Conservation (phyloP, 2,797 vertebrate species). For the Hipposideros larvatus region DNA sequence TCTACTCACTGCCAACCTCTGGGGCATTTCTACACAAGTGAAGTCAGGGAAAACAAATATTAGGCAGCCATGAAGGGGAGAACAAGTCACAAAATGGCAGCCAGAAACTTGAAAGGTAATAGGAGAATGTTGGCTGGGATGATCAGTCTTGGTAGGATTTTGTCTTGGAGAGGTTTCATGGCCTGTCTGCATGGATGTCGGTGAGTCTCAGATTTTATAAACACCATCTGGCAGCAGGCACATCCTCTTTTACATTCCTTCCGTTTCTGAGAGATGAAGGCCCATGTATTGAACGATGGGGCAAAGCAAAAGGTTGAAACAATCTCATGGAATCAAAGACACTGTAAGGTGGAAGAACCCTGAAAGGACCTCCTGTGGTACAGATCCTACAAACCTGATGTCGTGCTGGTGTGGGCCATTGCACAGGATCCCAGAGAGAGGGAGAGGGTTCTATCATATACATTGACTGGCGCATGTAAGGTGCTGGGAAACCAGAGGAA, state of each 20-base stretch:
- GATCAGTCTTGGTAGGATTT: neutral
- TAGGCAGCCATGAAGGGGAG: neutral
- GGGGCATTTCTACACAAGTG: neutral
- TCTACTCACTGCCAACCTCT: neutral
- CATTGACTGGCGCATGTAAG: neutral
- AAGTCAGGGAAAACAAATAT: neutral
- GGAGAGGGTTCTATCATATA: neutral
- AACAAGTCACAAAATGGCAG: neutral
- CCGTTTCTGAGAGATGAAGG: constrained; percentile 7
- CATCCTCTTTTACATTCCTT: neutral
- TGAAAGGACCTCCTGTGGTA: neutral
- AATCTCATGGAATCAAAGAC: neutral
- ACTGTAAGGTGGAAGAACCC: neutral
- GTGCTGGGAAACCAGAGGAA: neutral
- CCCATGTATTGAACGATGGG: neutral
- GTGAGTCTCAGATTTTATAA: neutral
- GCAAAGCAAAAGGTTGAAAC: neutral
- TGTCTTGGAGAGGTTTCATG: neutral
- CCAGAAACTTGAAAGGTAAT: neutral
- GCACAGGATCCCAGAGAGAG: neutral
- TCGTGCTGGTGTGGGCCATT: neutral
- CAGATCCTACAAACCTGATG: neutral
- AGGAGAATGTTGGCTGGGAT: neutral
- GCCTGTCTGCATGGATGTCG: neutral
- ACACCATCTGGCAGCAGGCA: neutral